These are phyloP conservation scores for Mesocentrotus franciscanus DNA, from an alignment of 53 echinoderm and acorn worm species.

Conservation along the genomic window DNA sequence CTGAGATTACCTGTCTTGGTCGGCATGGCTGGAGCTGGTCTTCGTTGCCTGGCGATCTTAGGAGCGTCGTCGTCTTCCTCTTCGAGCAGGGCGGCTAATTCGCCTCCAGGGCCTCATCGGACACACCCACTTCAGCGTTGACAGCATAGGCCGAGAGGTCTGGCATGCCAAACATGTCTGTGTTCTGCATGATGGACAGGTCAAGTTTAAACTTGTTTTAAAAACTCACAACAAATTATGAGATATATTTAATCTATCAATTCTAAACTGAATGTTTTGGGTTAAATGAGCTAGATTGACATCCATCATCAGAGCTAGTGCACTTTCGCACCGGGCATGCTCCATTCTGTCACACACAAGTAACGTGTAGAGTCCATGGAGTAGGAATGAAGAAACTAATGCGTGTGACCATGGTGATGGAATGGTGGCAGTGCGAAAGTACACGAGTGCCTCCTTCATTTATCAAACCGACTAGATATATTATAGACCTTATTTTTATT, in stretches of 20 bases:
- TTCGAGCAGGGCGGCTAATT: slow-evolving; percentile 82
- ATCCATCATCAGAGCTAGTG: background rate
- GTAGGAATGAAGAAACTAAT: too few relatives aligned
- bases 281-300: background rate
- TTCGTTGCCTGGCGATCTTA: slow-evolving; percentile 29
- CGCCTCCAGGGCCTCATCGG: slow-evolving; percentile 89
- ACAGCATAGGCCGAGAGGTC: slow-evolving; percentile 56
- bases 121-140: slow-evolving; percentile 67
- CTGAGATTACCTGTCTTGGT: background rate
- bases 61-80: slow-evolving; percentile 70
- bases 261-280: too few relatives aligned
- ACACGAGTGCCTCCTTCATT: too few relatives aligned
- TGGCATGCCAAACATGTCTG: slow-evolving; percentile 57
- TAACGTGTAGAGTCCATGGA: too few relatives aligned
- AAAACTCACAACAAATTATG: background rate
- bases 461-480: too few relatives aligned
- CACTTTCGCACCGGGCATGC: too few relatives aligned
- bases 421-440: too few relatives aligned
- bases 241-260: background rate
- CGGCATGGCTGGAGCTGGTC: slow-evolving; percentile 28
- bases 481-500: too few relatives aligned
- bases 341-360: too few relatives aligned
- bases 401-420: too few relatives aligned
- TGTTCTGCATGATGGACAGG: background rate
- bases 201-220: background rate